Evolutionary conservation across 2,888 invertebrate species (phyloP), one percentile per base, ranked within the genome.

Genomic region (Lasioglossum figueresi): DNA sequence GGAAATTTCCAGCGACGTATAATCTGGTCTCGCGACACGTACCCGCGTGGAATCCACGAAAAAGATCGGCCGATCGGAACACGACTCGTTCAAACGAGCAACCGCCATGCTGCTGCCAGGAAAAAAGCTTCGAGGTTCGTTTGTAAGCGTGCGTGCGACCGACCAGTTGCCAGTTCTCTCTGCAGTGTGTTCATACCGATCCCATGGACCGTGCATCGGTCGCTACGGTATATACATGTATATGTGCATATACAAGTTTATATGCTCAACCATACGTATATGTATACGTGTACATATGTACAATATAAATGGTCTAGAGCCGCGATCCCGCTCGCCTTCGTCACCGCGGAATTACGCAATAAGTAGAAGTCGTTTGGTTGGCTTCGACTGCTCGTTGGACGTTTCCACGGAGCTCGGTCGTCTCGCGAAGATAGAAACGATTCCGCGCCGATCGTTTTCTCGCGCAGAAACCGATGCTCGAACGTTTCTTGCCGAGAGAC

Each of bases 261-360:
- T 63, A n/a, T 43, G 40, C 31, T 2, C 19, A 31, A 16, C 23
- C 31, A 14, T 66, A 74, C 70, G 76, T 63, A 59, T 31, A 37
- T 48, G 40, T 27, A 63, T 59, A 76, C 16, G 4, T 34, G 34
- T 40, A 66, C 31, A 70, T 87, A 85, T 40, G 45, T 45, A 72
- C 4, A 16, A 89, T 90, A 92, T 93, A 94, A 94, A 94, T 93
- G 91, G 92, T 93, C 91, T 93, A 92, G 92, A 93, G 93, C 89
- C 86, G 91, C 91, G 92, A 94, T 94, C 94, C 90, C 91, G 94
- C 93, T 94, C 92, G 93, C 93, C 94, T 94, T 94, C 94, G 93
- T 93, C 92, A 92, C 90, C 90, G 91, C 91, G 91, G 89, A 92
- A 93, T 94, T 94, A 93, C 94, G 94, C 93, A 94, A 94, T 93